phyloP scores from a whole-genome alignment of 1,140 invertebrate species.

The Homarus americanus region DNA sequence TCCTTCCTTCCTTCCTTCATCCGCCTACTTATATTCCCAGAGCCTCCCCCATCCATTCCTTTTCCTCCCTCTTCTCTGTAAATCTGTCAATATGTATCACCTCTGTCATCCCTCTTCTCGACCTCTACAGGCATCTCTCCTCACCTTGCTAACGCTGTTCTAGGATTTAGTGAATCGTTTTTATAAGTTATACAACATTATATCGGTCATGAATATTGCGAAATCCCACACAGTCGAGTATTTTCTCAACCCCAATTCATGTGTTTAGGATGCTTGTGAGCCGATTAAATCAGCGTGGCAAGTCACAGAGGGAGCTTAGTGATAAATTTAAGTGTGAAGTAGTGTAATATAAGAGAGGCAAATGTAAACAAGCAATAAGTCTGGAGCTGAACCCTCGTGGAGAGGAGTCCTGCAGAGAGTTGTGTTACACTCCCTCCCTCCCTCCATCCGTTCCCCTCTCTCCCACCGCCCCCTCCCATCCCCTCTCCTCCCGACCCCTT shows the following conservation, averaged over 20 bases:
- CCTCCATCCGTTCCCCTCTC: neutral
- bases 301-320: neutral
- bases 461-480: neutral
- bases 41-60: too few species aligned
- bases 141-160: too few species aligned
- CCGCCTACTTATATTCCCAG: too few species aligned
- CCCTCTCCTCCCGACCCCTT: too few species aligned
- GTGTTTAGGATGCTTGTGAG: neutral
- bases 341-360: neutral
- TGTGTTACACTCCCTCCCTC: neutral
- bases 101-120: too few species aligned
- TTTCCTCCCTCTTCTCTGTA: too few species aligned
- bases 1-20: too few species aligned
- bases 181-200: too few species aligned
- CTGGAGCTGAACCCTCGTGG: neutral
- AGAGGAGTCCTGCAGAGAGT: neutral
- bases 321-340: neutral
- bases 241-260: neutral
- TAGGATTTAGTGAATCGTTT: too few species aligned
- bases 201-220: too few species aligned
- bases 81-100: too few species aligned
- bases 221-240: neutral
- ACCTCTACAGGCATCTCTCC: too few species aligned
- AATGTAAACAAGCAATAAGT: neutral
- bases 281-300: neutral